Base-by-base conservation (phyloP, 2,797 vertebrate species). In the Florisuga fusca region DNA sequence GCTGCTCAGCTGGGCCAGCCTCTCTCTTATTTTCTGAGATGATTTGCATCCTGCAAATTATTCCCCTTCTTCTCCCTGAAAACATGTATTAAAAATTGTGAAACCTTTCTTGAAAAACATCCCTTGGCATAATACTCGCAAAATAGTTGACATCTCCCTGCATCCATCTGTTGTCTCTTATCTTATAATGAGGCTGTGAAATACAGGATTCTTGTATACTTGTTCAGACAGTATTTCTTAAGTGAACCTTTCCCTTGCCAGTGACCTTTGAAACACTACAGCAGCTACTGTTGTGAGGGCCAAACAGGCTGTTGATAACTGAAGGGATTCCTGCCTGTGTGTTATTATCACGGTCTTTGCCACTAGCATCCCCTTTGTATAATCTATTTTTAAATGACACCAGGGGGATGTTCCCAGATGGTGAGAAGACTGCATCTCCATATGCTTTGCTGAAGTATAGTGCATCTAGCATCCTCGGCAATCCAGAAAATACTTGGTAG, bases 111-210 rank as follows among this genome's bases (percentile, higher is more conserved):
- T 93, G 91, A 81, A 88, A 46, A 93, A 91, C 91, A 88, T 55
- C 87, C 73, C 71, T 81, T 93, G 87, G 59, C 51, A 45, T 73
- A 69, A 73, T 59, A 48, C 76, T 78, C 1, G 0, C 20, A 11
- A 51, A 86, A 86, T 45, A 66, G 80, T 75, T 88, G 87, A 81
- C 77, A 57, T 95, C 51, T 81, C 80, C 62, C 66, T 54, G n/a
- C 18, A 45, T 84, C 90, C 88, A 88, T 94, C 90, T 95, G 90
- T 75, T 94, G 69, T 84, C 80, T 94, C 51, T 55, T 74, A 29
- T 59, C 34, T 50, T 57, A 7, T 25, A 91, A 89, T 26, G 81
- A 91, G 63, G 71, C 87, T 88, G 69, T 88, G 59, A 86, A 94
- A 94, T n/a, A n/a, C n/a, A n/a, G n/a, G n/a, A n/a, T n/a, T n/a